Conservation (phyloP, 2,113 vertebrate species). For the Proteles cristata region DNA sequence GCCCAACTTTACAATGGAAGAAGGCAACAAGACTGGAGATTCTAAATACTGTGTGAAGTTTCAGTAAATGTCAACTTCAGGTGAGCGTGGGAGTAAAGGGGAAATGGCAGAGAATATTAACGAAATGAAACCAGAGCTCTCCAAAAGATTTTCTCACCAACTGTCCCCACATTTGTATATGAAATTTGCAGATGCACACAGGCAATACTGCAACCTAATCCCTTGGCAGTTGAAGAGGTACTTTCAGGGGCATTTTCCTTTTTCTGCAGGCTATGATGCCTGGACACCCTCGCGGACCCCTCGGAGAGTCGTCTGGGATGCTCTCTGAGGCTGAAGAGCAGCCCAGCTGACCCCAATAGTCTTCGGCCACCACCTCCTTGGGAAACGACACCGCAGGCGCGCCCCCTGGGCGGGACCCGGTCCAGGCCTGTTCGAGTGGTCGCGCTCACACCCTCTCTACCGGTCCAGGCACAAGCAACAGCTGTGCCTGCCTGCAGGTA, state of each 20-base stretch:
- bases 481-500: neutral
- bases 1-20: neutral
- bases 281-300: too few relatives aligned
- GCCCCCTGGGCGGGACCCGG: too few relatives aligned
- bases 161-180: neutral
- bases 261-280: neutral
- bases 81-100: neutral
- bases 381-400: accelerated
- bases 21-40: neutral
- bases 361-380: neutral
- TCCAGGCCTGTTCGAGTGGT: accelerated
- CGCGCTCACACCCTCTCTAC: accelerated
- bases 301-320: neutral
- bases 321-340: neutral
- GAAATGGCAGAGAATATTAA: neutral
- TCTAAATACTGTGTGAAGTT: neutral
- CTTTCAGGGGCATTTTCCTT: neutral
- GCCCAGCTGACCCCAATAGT: accelerated
- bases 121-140: neutral
- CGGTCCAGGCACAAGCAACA: too few relatives aligned
- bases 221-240: neutral
- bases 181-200: neutral
- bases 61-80: neutral
- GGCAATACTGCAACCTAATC: neutral
- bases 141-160: neutral